Conservation (phyloP, 2,888 invertebrate species). For the Nemoura dubitans region DNA sequence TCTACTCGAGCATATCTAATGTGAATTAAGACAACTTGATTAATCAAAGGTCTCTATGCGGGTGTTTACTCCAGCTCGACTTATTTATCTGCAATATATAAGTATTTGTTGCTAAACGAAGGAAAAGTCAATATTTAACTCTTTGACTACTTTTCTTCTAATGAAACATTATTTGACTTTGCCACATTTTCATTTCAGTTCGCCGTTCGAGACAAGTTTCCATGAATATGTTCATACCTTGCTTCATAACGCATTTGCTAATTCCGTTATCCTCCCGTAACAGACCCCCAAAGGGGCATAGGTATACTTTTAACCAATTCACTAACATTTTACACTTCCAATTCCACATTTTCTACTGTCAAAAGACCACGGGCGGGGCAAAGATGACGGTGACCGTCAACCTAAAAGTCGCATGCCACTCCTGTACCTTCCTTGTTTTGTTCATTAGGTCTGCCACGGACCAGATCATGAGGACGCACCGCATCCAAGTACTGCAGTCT, state of each 20-base stretch:
- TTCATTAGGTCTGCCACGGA: background rate
- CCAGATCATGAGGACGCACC: background rate
- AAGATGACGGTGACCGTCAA: no score
- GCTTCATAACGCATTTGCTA: no score
- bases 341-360: no score
- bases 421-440: no score
- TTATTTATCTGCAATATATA: background rate
- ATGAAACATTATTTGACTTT: background rate
- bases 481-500: background rate
- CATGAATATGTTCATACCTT: background rate
- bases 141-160: background rate
- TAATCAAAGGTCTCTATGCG: background rate
- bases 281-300: no score
- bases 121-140: conserved; percentile 7
- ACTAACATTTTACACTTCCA: no score
- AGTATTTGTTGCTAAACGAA: background rate
- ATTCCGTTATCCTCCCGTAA: no score
- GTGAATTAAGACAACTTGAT: background rate
- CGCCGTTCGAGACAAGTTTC: background rate
- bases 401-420: no score
- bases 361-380: no score
- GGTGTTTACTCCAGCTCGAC: background rate
- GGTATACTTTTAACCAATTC: no score
- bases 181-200: background rate
- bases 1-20: background rate